phyloP scores from a whole-genome alignment of 2,113 vertebrate genomes.

The Hemibagrus wyckioides region DNA sequence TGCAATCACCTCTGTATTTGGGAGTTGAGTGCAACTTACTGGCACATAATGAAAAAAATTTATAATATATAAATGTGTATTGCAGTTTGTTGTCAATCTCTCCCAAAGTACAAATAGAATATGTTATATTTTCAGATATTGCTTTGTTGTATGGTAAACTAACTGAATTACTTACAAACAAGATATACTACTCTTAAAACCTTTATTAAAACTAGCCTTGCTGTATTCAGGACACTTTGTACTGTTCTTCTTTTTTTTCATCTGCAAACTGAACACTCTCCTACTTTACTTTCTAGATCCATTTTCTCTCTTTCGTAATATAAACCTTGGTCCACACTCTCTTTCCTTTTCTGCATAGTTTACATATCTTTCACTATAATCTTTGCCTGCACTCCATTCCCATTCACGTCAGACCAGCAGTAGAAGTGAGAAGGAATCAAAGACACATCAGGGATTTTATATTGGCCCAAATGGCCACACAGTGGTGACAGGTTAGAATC shows the following conservation, averaged over 20 bases:
- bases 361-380: conserved; percentile 45
- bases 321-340: conserved; percentile 24
- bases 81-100: not conserved
- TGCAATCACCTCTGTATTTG: not conserved
- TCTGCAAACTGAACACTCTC: conserved; percentile 20
- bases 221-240: not conserved
- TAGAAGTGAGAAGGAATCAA: conserved; percentile 57
- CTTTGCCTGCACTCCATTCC: conserved; percentile 41
- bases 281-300: not conserved
- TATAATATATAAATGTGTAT: not conserved
- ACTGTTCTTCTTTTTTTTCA: not conserved
- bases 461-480: conserved; percentile 58
- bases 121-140: not conserved
- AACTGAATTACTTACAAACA: conserved; percentile 18
- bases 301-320: conserved; percentile 17
- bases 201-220: not conserved
- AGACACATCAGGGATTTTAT: conserved; percentile 57
- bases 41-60: not conserved
- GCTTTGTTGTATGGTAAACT: not conserved
- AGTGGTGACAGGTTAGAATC: conserved; percentile 61
- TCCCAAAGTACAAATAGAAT: not conserved
- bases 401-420: conserved; percentile 35
- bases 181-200: not conserved
- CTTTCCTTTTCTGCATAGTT: conserved; percentile 27
- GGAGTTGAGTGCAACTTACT: not conserved